A percentile compares a stretch with the other conserved stretches of the same genome.
Conservation (phyloP, 2,888 invertebrate species). For the Dasypolia templi region DNA sequence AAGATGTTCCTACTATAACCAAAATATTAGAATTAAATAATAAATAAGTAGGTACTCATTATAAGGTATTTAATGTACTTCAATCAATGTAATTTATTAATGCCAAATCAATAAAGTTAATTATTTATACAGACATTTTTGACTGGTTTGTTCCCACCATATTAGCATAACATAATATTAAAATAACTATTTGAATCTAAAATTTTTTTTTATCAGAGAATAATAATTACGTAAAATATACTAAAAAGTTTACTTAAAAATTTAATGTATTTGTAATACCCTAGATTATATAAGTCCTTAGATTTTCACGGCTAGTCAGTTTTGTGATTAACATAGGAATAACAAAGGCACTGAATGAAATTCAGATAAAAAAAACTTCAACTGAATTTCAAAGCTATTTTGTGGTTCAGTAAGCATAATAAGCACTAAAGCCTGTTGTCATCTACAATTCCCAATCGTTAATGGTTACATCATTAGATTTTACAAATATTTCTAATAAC, state of each 20-base stretch:
- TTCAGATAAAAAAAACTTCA: background rate
- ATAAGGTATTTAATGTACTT: slow-evolving; percentile 78
- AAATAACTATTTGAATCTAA: slow-evolving; percentile 54
- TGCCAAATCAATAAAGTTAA: slow-evolving; percentile 81
- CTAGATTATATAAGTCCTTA: slow-evolving; percentile 37
- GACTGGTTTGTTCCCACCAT: slow-evolving; percentile 35
- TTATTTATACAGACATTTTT: slow-evolving; percentile 73
- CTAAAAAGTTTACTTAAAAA: slow-evolving; percentile 46
- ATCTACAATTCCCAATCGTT: background rate
- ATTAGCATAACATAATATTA: slow-evolving; percentile 48
- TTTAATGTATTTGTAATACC: slow-evolving; percentile 50
- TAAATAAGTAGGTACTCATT: slow-evolving; percentile 68
- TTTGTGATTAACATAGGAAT: slow-evolving; percentile 1
- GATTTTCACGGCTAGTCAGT: slow-evolving; percentile 48
- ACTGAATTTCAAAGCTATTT: slow-evolving; percentile 3
- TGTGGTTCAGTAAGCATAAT: background rate
- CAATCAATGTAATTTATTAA: slow-evolving; percentile 77
- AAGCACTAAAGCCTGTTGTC: background rate
- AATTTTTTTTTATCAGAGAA: slow-evolving; percentile 37
- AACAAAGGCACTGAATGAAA: slow-evolving; percentile 5
- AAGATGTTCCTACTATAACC: slow-evolving; percentile 39
- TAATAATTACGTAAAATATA: slow-evolving; percentile 49
- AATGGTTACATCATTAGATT: background rate
- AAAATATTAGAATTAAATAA: slow-evolving; percentile 63
- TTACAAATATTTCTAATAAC: slow-evolving; percentile 7